Base-by-base conservation (phyloP, 2,113 vertebrate genomes). In the Butorides virescens region DNA sequence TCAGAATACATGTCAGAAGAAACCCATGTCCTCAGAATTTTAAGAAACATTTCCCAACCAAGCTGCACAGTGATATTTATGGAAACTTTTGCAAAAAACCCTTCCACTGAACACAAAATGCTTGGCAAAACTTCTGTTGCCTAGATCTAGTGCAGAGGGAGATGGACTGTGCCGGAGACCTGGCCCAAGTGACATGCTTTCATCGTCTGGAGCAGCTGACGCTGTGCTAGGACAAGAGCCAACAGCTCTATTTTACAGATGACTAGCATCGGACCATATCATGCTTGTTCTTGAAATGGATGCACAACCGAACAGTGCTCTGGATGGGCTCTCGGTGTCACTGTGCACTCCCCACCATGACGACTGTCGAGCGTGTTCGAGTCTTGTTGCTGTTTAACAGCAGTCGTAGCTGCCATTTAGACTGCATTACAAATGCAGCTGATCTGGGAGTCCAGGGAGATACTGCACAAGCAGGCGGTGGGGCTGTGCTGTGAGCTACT, bases 361-460 rank as follows among this genome's bases (percentile, higher is more conserved):
- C 18, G 70, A 16, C n/a, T 13, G 7, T 12, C 0, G 7, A 19
- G 50, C 0, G 1, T 3, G 1, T 44, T 58, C 1, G 10, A 56
- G 61, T 11, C 65, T 47, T 25, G 4, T 36, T 63, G 46, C 74
- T 52, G 36, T 32, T 80, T 10, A 37, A 25, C 4, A 49, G 46
- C 30, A 13, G 11, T 18, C 1, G 5, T 65, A 29, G 36, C 42
- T 63, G 49, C 49, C 20, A 4, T 52, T 32, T 53, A 9, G 9
- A 13, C 39, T 61, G 53, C 47, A 22, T 37, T 4, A 32, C 5
- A 22, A 22, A 36, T 25, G n/a, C 25, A 32, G 27, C 12, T 46
- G 27, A 46, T 62, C 32, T n/a, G 52, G 29, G 46, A 39, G n/a
- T 10, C 15, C 37, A 8, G 53, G 87, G n/a, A 66, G 10, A 21